Evolutionary conservation across 1,140 invertebrate genomes (phyloP), one percentile per base, ranked within the genome.

Genomic region (Theocolax elegans): DNA sequence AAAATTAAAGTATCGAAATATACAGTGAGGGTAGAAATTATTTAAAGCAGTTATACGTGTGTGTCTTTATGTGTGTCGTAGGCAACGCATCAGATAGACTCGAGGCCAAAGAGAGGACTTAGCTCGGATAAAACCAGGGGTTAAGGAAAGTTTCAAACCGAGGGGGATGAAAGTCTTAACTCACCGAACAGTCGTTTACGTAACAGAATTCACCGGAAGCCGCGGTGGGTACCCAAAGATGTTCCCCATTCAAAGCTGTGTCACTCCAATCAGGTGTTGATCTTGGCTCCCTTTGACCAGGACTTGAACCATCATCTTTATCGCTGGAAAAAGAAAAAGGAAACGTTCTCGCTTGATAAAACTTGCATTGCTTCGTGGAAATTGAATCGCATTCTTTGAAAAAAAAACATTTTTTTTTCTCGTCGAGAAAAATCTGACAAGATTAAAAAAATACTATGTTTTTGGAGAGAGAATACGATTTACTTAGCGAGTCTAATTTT

Each of bases 121-220:
- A n/a, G n/a, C n/a, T n/a, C 15, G 38, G 53, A 56, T 59, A 38
- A 23, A 42, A 13, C 10, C n/a, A n/a, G 35, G 3, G 35, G 3
- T 23, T n/a, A 3, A 12, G 29, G 8, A 35, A 21, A 60, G 40
- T 60, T 60, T 60, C 9, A 29, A n/a, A n/a, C n/a, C n/a, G n/a
- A n/a, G n/a, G n/a, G n/a, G n/a, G 46, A n/a, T 25, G 31, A 23
- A 25, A 40, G 27, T 25, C 31, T 62, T 3, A 31, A 89, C 91
- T 91, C 87, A 97, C 96, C 86, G 92, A 90, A 82, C 96, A 97
- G 77, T 97, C 94, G 38, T 90, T 89, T 13, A 96, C 91, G 81
- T 97, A 97, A 83, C 96, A 98, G 79, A 95, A 93, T 81, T 97
- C 96, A 1, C 95, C 95, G 6, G 95, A 97, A 25, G 92, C 92